Percentiles rank a stretch among this genome's conserved stretches.
These are phyloP conservation scores for Danionella cerebrum DNA, from an alignment of 2,113 vertebrate genomes.

Conservation along the genomic window DNA sequence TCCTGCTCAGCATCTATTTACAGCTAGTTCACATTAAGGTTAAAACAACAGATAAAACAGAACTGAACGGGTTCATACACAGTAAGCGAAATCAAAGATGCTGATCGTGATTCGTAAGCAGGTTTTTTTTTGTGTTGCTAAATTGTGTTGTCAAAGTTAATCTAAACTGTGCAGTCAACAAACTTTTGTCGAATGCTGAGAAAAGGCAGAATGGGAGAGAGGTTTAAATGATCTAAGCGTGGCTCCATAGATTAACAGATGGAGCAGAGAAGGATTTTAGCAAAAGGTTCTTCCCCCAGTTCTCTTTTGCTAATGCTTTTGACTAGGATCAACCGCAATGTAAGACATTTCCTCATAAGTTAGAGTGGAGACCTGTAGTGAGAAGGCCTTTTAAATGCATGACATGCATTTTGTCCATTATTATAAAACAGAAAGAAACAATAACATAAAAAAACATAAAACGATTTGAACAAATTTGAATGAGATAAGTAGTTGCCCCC, in stretches of 20 bases:
- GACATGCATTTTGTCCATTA: no score
- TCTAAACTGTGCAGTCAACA: background rate
- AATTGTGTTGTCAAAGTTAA: constrained; percentile 3
- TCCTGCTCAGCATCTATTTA: background rate
- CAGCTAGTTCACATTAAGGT: background rate
- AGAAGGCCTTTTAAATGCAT: no score
- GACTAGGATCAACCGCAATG: background rate
- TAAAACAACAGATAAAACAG: background rate
- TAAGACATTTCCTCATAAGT: background rate
- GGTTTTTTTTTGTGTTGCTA: background rate
- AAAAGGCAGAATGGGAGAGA: background rate
- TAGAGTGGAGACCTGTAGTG: no score
- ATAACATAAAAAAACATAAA: no score
- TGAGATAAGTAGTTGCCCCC: no score
- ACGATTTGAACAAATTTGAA: no score
- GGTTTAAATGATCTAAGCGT: background rate
- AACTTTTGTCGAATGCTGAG: background rate
- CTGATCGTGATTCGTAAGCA: constrained; percentile 5
- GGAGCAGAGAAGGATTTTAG: background rate
- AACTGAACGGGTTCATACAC: background rate
- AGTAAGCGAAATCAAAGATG: background rate
- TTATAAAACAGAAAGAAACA: no score
- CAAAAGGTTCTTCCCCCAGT: background rate
- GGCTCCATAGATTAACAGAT: background rate
- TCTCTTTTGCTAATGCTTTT: constrained; percentile 10